A percentile compares a stretch with the other conserved stretches of the same genome.
These are phyloP conservation scores for Boulengeromyrus knoepffleri DNA, from an alignment of 2,113 vertebrate species.

Conservation along the genomic window DNA sequence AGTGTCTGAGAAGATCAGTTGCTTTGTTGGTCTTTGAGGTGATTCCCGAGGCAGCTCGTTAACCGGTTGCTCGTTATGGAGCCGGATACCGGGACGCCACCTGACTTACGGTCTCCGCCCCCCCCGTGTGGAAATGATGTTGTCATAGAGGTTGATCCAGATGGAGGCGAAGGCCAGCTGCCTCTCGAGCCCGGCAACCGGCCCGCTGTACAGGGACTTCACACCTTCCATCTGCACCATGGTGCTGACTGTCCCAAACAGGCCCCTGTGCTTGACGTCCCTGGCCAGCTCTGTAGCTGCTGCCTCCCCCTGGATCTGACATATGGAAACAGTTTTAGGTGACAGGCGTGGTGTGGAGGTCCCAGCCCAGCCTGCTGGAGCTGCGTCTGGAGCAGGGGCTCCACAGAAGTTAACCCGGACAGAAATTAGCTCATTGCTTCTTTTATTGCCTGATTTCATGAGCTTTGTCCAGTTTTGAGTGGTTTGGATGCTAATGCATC, in stretches of 20 bases:
- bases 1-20: constrained; percentile 20
- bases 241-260: constrained; percentile 72
- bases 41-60: not conserved
- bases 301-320: constrained; percentile 73
- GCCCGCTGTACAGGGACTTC: constrained; percentile 66
- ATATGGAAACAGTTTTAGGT: not conserved
- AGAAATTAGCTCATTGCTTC: not conserved
- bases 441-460: not conserved
- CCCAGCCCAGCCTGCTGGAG: not conserved
- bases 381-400: not conserved
- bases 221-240: constrained; percentile 70
- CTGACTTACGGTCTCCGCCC: constrained; percentile 61
- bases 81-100: too few relatives aligned
- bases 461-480: not conserved
- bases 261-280: constrained; percentile 64
- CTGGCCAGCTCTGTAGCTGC: constrained; percentile 31
- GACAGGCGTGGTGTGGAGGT: not conserved
- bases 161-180: constrained; percentile 74
- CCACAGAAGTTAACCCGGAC: not conserved
- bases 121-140: constrained; percentile 58
- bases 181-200: constrained; percentile 71
- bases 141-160: constrained; percentile 75
- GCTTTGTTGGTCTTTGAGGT: not conserved
- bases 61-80: not conserved
- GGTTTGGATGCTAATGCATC: not conserved